Conservation (phyloP, 2,113 vertebrate genomes). For the Trochalopteron elliotii region DNA sequence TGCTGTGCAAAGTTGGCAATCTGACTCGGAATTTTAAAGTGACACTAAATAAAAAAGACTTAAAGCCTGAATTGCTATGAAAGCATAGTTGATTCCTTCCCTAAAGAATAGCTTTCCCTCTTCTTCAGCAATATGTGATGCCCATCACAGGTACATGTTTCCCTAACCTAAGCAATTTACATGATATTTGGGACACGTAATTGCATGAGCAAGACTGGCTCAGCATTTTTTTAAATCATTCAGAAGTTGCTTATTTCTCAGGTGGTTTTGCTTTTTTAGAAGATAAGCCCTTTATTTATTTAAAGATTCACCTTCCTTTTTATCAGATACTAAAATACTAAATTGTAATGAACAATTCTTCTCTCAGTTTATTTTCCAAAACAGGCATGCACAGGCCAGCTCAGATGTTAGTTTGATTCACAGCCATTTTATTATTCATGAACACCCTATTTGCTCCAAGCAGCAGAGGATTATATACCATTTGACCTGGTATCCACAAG, state of each 20-base stretch:
- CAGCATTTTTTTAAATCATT: neutral
- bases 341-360: neutral
- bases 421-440: slow-evolving; percentile 16
- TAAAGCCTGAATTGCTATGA: neutral
- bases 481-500: slow-evolving; percentile 25
- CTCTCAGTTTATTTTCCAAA: neutral
- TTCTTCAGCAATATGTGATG: neutral
- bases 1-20: neutral
- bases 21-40: neutral
- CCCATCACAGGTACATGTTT: neutral
- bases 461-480: neutral
- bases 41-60: neutral
- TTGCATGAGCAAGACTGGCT: neutral
- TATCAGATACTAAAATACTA: neutral
- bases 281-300: neutral
- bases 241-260: neutral
- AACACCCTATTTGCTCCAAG: neutral
- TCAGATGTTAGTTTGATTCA: neutral
- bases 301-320: neutral
- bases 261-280: neutral
- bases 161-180: neutral
- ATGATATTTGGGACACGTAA: neutral
- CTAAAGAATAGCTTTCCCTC: neutral
- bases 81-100: neutral
- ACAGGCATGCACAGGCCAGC: neutral